A percentile compares a stretch with the other conserved stretches of the same genome.
These are phyloP conservation scores for Drosophila burlai DNA, from an alignment of 1,140 invertebrate genomes.

Conservation along the genomic window DNA sequence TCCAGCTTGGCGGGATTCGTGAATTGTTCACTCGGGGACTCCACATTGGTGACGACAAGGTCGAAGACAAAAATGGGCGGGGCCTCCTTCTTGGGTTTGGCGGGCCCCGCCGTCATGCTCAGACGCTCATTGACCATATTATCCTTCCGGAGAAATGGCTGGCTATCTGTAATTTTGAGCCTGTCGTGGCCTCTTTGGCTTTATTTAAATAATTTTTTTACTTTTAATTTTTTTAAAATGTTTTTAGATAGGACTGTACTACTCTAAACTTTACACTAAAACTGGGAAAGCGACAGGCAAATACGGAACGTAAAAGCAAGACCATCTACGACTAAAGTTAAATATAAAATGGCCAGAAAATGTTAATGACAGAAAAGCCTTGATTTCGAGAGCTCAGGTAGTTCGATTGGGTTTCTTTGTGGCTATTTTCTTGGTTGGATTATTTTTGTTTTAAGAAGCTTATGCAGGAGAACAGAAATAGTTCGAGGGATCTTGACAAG, in stretches of 20 bases:
- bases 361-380: neutral
- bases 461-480: too few species aligned
- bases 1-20: neutral
- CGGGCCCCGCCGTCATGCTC: neutral
- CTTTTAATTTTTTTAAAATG: constrained; percentile 33
- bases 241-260: constrained; percentile 13
- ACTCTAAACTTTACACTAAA: constrained; percentile 32
- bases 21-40: neutral
- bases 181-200: neutral
- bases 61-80: constrained; percentile 52
- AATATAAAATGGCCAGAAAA: neutral
- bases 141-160: neutral
- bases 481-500: neutral
- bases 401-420: neutral
- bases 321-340: constrained; percentile 15
- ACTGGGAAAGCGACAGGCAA: constrained; percentile 10
- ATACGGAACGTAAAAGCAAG: constrained; percentile 20
- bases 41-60: constrained; percentile 33
- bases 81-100: neutral
- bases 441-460: too few species aligned
- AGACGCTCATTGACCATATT: neutral
- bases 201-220: constrained; percentile 29
- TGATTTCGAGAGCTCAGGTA: neutral
- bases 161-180: constrained; percentile 11
- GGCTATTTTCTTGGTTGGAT: too few species aligned